These are phyloP conservation scores for Avahi laniger DNA, from an alignment of 2,797 vertebrate species.

Conservation along the genomic window DNA sequence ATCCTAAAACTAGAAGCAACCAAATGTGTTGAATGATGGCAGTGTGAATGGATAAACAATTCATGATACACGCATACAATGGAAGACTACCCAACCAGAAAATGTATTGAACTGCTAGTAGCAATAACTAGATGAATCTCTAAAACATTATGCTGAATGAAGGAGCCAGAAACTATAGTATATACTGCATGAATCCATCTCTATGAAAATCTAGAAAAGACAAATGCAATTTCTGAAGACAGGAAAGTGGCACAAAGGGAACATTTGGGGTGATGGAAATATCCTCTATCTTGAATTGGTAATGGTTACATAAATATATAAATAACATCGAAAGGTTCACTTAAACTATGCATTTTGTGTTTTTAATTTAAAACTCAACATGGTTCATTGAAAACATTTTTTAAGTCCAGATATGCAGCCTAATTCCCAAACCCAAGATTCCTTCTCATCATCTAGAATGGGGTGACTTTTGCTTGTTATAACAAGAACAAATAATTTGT, in stretches of 20 bases:
- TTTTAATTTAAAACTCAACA: neutral
- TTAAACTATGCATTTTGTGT: neutral
- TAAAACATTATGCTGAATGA: no score
- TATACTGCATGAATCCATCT: no score
- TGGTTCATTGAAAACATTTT: neutral
- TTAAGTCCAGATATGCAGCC: neutral
- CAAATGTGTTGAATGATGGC: neutral
- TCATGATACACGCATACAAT: neutral
- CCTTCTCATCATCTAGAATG: neutral
- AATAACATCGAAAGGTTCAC: neutral
- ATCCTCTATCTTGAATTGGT: neutral
- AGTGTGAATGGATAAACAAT: neutral
- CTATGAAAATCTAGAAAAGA: neutral
- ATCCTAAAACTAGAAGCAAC: neutral
- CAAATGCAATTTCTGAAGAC: no score
- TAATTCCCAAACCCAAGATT: neutral
- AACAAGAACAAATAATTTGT: neutral
- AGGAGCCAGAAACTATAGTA: neutral
- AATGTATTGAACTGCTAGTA: neutral
- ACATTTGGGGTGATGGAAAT: neutral
- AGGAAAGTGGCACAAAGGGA: neutral
- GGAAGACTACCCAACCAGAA: neutral
- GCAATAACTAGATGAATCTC: neutral
- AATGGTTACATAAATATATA: neutral
- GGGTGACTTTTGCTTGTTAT: neutral